Conservation (phyloP, 92 coral and sea anemone genomes). For the Paragorgia papillata region DNA sequence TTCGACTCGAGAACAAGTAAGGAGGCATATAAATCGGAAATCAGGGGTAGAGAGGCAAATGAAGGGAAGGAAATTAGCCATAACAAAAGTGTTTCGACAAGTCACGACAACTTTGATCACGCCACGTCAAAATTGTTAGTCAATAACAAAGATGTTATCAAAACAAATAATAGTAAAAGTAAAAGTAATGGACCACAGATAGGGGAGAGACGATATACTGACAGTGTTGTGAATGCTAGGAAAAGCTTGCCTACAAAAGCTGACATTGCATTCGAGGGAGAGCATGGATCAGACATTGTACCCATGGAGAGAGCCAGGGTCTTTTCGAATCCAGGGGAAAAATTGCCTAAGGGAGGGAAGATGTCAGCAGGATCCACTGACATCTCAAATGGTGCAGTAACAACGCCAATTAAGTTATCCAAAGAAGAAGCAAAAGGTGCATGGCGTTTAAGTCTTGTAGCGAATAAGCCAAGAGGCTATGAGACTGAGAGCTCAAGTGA, state of each 20-base stretch:
- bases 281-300: neutral
- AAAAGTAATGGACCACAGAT: neutral
- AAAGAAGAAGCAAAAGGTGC: slow-evolving; percentile 32
- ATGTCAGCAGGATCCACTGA: neutral
- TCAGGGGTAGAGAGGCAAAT: neutral
- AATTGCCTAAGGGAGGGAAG: neutral
- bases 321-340: slow-evolving; percentile 26
- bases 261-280: neutral
- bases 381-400: slow-evolving; percentile 3
- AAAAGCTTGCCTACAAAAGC: neutral
- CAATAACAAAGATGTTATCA: slow-evolving; percentile 21
- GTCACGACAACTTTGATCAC: neutral
- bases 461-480: neutral
- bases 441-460: slow-evolving; percentile 19
- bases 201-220: neutral
- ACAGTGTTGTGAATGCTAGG: neutral
- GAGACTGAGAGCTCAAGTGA: slow-evolving; percentile 21
- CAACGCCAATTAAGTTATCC: slow-evolving; percentile 16
- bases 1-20: slow-evolving; percentile 16
- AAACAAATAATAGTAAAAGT: slow-evolving; percentile 16
- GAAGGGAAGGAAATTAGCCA: neutral
- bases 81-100: neutral
- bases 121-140: slow-evolving; percentile 14
- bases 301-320: slow-evolving; percentile 26
- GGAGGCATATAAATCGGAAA: neutral